phyloP scores from a whole-genome alignment of 1,140 invertebrate genomes.

The Trichonephila clavipes region DNA sequence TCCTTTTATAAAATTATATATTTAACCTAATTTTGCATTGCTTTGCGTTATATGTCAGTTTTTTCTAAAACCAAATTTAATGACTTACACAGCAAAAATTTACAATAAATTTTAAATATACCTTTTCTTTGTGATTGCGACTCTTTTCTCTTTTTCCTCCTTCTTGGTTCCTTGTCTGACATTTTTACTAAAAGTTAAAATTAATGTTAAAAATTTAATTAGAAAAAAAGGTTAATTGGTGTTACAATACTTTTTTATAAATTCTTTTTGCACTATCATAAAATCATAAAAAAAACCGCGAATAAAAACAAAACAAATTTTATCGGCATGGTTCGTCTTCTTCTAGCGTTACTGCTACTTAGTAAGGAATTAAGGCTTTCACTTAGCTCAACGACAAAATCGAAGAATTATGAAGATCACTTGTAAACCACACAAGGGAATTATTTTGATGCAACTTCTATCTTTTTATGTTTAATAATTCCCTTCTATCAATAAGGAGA shows the following conservation, averaged over 20 bases:
- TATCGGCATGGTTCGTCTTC: neutral
- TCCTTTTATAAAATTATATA: too few species aligned
- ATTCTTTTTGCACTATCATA: neutral
- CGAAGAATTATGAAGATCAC: too few species aligned
- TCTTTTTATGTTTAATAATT: too few species aligned
- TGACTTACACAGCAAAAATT: neutral
- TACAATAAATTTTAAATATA: slow-evolving; percentile 10
- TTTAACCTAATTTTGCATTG: too few species aligned
- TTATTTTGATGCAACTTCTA: neutral
- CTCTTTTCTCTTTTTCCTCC: slow-evolving; percentile 67
- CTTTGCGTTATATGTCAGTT: too few species aligned
- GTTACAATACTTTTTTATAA: neutral
- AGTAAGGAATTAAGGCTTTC: neutral
- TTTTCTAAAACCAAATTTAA: too few species aligned
- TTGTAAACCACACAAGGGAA: neutral
- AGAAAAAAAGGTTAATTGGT: neutral
- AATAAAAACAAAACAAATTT: slow-evolving; percentile 31
- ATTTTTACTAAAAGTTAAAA: neutral
- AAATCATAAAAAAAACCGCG: slow-evolving; percentile 13
- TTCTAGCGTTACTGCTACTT: neutral
- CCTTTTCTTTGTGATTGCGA: slow-evolving; percentile 51
- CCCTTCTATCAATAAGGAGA: too few species aligned
- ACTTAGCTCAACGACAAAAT: neutral
- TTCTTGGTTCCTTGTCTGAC: slow-evolving; percentile 68
- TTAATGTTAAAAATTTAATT: neutral